Base-by-base conservation (phyloP, 35 echinoderm and acorn worm species). In the Eucidaris tribuloides region DNA sequence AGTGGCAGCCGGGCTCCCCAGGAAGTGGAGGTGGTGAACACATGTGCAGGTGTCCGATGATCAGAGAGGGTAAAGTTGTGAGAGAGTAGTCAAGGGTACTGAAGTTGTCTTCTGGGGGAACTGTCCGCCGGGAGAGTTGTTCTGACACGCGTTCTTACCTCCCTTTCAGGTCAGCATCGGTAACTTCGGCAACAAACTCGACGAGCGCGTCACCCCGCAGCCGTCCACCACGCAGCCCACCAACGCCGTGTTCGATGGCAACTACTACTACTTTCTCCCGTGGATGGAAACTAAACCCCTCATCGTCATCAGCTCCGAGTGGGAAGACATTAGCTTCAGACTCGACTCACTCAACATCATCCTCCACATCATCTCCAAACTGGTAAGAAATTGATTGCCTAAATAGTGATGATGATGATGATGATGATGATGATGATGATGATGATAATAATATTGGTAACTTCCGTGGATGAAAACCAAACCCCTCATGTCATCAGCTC, bases 161-260 rank as follows among this genome's bases (percentile, higher is more conserved):
- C n/a, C 2, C 9, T 30, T 5, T 41, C 68, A 74, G 68, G 79
- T 93, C 41, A 93, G 91, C 70, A 93, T 93, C 17, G 91, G 91
- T 45, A 93, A 93, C 91, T 93, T 62, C 54, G 91, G 91, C 19
- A 93, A 93, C 80, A 87, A 83, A 19, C 59, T 93, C 30, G 91
- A 93, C 42, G 82, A 81, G n/a, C 82, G 80, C 32, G 81, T 84
- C 24, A 62, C 45, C 11, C 85, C 85, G 7, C 91, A 93, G 58
- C 84, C 91, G 11, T 93, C 91, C 22, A 88, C 91, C 9, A 93
- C 91, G 1, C 91, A 93, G 28, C 91, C 91, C 0, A 83, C 91
- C 20, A 93, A 93, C 48, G 85, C 91, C 20, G 91, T 93, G 28
- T 93, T 88, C 62, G 91, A 93, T 35, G 91, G 91, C 2, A 80